Evolutionary conservation across 1,140 invertebrate genomes (phyloP).

Genomic region (Hycleus cichorii): DNA sequence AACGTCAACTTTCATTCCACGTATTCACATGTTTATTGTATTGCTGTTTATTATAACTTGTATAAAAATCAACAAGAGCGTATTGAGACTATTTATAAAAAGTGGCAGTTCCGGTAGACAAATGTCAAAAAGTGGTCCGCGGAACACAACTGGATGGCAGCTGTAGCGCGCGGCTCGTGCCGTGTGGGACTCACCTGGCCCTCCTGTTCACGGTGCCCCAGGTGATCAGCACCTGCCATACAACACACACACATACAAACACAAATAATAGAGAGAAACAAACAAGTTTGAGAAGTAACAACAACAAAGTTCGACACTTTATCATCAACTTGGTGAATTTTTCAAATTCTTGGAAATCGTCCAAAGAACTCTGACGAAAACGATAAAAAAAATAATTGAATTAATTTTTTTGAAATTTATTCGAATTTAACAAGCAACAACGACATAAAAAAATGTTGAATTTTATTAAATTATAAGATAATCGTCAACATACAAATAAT

Average conservation of each 20-base stretch:
- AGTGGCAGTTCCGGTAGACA: slow-evolving; percentile 16
- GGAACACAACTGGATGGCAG: slow-evolving; percentile 18
- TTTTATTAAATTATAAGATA: too few species aligned
- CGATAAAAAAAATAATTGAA: too few species aligned
- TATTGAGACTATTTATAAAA: not conserved
- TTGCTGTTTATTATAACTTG: not conserved
- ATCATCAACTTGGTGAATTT: not conserved
- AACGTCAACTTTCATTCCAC: not conserved
- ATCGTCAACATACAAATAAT: not conserved
- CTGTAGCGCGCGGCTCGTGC: slow-evolving; percentile 23
- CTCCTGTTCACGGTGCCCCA: slow-evolving; percentile 22
- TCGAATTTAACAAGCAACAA: too few species aligned
- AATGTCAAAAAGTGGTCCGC: slow-evolving; percentile 25
- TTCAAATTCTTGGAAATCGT: too few species aligned
- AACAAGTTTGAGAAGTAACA: too few species aligned
- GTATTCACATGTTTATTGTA: not conserved
- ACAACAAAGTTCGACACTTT: slow-evolving; percentile 6
- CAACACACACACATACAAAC: not conserved
- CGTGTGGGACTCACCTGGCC: slow-evolving; percentile 21
- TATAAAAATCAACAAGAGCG: not conserved
- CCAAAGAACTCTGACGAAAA: too few species aligned
- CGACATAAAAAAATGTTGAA: too few species aligned
- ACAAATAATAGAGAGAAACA: too few species aligned
- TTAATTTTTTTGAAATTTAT: too few species aligned
- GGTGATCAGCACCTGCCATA: slow-evolving; percentile 22